Base-by-base conservation (phyloP, 2,797 vertebrate genomes). In the Leptoclinus maculatus region DNA sequence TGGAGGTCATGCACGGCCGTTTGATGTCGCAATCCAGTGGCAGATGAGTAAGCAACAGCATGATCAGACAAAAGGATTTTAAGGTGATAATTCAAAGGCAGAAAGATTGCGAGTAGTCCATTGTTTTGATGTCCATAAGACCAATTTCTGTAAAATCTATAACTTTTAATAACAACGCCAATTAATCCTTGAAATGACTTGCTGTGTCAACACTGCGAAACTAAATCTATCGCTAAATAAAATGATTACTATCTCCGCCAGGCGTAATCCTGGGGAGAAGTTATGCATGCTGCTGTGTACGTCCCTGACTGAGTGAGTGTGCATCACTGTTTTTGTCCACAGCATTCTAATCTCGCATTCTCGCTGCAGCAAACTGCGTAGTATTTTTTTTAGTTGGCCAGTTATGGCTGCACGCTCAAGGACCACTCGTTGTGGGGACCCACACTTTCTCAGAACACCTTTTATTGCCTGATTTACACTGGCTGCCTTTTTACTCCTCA, bases 21-120 rank as follows among this genome's bases (percentile, higher is more conserved):
- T 84, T 66, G 72, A 83, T 66, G 78, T 73, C 79, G 56, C 71
- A 68, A 64, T 75, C 84, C 53, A 64, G 66, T n/a, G 16, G 64
- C 49, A 71, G 25, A 83, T 68, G 43, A 78, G 54, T 71, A 34
- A 78, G 82, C 53, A 57, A 29, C 19, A 65, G 58, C 29, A 66
- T 66, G 53, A 67, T 63, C 23, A 57, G 10, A 78, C 2, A 45
- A n/a, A 14, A 14, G 6, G 36, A 64, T 53, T 38, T 17, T 32
- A 41, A 51, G 5, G n/a, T 14, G 16, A 76, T 45, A 17, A 4
- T 27, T 16, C 25, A 53, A 25, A 51, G 1, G 36, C 49, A 49
- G 9, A 57, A 25, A 69, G 5, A 71, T 5, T 36, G 5, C 3
- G 9, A 38, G 1, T 53, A 3, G 5, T 71, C 6, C 2, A n/a